A percentile compares a stretch with the other conserved stretches of the same genome.
These are phyloP conservation scores for Kradibia gibbosae DNA, from an alignment of 1,140 invertebrate species.

Conservation along the genomic window DNA sequence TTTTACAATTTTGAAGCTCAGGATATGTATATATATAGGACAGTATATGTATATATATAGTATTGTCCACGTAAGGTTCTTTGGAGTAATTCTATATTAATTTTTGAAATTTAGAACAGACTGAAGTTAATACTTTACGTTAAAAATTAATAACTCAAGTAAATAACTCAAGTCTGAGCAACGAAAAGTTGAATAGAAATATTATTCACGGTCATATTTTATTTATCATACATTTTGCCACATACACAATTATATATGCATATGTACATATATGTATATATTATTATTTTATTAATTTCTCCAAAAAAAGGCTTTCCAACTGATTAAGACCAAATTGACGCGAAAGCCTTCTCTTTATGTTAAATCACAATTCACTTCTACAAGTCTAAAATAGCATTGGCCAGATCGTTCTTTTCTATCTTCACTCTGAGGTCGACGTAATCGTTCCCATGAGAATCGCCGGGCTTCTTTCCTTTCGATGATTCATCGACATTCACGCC, in stretches of 20 bases:
- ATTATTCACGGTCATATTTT: conserved; percentile 6
- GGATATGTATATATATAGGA: background rate
- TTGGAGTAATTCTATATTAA: background rate
- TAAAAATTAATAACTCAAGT: background rate
- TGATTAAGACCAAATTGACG: background rate
- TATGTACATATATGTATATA: conserved; percentile 12
- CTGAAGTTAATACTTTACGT: background rate
- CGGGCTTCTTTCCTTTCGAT: background rate
- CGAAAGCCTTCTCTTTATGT: background rate
- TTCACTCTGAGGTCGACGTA: conserved; percentile 43
- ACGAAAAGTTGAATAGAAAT: background rate
- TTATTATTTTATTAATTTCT: background rate
- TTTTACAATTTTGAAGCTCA: background rate
- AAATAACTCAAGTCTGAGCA: background rate
- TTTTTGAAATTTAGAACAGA: background rate
- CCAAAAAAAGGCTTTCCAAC: background rate
- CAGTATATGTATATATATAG: background rate
- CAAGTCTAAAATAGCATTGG: conserved; percentile 17
- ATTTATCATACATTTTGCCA: conserved; percentile 9
- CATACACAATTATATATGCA: background rate
- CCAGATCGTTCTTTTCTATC: conserved; percentile 19
- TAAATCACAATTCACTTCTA: background rate
- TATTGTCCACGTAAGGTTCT: background rate
- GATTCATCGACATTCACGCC: conserved; percentile 16
- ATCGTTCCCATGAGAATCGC: background rate